Base-by-base conservation (phyloP, 1,140 invertebrate species). In the Sminthurides bifidus region DNA sequence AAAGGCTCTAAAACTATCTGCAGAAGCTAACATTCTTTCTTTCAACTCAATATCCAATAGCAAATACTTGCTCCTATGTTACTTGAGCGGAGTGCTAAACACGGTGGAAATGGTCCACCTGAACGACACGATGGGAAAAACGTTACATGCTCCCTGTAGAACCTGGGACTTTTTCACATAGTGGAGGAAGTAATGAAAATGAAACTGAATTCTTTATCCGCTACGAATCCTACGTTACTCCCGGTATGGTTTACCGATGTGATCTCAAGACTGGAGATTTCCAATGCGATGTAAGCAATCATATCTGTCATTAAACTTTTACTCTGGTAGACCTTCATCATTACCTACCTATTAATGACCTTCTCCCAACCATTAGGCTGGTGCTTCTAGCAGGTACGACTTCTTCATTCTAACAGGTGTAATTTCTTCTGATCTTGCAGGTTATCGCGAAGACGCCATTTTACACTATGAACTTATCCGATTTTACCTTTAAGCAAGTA, bases 191-290 rank as follows among this genome's bases (percentile, higher is more conserved):
- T 6, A 81, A 89, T 65, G 85, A 83, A 67, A 80, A 86, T 61
- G 81, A 90, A 65, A 79, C 77, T 0, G 89, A 96, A 75, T 83
- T 95, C 61, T 98, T 96, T 73, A 95, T 88, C 69, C 79, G 84
- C 62, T 94, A 96, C 68, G 83, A 84, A 44, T 96, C 92, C 0
- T 97, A 96, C 71, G 76, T 96, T 17, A 87, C 82, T 46, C 93
- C 94, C 17, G 84, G 85, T 19, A 79, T 85, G 49, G 92, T 95
- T 67, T 96, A 92, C 70, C 81, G 79, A 43, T 84, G 84, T 62
- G 85, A 94, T 74, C 79, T 97, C 56, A 76, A 74, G n/a, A 76
- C 78, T 49, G 73, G 77, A 14, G 74, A 79, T 1, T 72, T 80
- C 27, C 72, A 76, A 49, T 79, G 83, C 51, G 79, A 77, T 66